These are phyloP conservation scores for Amazona guildingii DNA, from an alignment of 2,113 vertebrate genomes.

Conservation along the genomic window DNA sequence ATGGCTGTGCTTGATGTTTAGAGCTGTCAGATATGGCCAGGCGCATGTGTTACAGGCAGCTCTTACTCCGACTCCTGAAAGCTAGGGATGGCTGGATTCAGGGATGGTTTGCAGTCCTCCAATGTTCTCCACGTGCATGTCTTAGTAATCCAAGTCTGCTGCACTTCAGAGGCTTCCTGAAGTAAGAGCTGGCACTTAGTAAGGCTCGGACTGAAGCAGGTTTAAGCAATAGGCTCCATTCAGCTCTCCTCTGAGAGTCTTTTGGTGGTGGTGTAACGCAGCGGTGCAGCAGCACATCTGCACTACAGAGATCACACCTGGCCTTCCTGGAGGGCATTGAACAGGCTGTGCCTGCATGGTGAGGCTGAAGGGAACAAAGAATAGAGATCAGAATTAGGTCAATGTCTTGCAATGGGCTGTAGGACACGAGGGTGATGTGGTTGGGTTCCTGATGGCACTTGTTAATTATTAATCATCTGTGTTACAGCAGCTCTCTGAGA, in stretches of 20 bases:
- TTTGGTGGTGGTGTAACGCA: not conserved
- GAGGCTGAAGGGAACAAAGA: not conserved
- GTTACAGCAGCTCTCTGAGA: not conserved
- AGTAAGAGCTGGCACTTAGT: not conserved
- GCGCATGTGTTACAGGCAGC: not conserved
- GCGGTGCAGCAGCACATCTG: not conserved
- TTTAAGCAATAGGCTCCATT: not conserved
- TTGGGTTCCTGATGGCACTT: constrained; percentile 4
- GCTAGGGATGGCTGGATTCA: not conserved
- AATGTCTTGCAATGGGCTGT: not conserved
- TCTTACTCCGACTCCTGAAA: not conserved
- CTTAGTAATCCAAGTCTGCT: not conserved
- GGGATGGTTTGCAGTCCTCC: not conserved
- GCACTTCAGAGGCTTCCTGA: not conserved
- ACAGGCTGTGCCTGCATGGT: not conserved
- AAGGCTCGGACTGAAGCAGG: not conserved
- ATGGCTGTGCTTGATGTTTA: not conserved
- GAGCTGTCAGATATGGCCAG: not conserved
- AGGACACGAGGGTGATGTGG: not conserved
- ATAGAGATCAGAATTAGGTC: not conserved
- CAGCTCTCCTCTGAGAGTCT: not conserved
- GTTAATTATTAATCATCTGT: constrained; percentile 42
- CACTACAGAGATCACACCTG: not conserved
- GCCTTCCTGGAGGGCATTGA: not conserved
- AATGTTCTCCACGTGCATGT: not conserved